phyloP scores from a whole-genome alignment of 2,113 vertebrate species.

The Heterotis niloticus region DNA sequence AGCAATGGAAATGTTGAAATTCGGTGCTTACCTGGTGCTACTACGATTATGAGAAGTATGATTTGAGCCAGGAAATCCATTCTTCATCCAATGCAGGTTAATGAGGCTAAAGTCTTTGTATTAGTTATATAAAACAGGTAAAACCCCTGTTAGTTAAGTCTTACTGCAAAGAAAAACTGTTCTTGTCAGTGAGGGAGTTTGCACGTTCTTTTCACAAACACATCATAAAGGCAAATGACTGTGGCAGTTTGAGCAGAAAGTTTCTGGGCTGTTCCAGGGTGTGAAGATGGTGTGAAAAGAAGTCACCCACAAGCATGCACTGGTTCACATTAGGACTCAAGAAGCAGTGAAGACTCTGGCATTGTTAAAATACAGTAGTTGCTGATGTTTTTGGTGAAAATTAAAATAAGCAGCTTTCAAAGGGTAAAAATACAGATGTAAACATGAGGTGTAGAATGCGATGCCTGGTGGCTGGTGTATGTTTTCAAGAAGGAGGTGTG shows the following conservation, averaged over 20 bases:
- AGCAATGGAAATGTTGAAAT: not conserved
- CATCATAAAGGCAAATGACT: no score
- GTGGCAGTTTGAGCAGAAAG: not conserved
- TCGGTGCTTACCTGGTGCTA: not conserved
- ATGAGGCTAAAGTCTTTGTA: not conserved
- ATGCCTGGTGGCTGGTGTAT: no score
- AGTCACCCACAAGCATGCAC: not conserved
- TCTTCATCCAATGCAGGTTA: not conserved
- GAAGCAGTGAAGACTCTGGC: not conserved
- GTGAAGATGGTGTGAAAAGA: constrained; percentile 10
- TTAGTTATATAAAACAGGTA: not conserved
- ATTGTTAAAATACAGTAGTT: not conserved
- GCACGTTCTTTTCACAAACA: not conserved
- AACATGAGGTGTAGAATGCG: no score
- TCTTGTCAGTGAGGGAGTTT: no score
- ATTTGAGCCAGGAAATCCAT: not conserved
- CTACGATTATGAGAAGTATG: not conserved
- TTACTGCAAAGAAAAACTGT: no score
- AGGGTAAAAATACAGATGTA: no score
- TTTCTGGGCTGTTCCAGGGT: not conserved
- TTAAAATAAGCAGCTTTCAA: no score
- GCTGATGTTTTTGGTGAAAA: no score
- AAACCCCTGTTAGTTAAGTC: no score
- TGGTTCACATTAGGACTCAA: not conserved
- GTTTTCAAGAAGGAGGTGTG: not conserved